Evolutionary conservation across 1,140 invertebrate species (phyloP).

Genomic region (Tetramorium alpestre): DNA sequence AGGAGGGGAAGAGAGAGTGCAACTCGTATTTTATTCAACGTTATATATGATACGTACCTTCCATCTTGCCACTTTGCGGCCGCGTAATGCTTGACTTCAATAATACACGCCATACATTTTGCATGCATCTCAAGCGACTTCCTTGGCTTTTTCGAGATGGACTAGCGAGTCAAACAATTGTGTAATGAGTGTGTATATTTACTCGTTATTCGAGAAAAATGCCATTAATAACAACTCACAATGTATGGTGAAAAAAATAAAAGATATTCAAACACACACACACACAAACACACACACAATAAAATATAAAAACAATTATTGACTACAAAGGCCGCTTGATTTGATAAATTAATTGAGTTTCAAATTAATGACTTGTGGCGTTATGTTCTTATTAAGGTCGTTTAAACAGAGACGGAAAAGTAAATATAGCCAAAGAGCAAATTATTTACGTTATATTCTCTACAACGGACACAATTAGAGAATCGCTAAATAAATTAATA

Average conservation of each 20-base stretch:
- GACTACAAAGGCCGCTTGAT: not conserved
- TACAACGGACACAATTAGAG: not conserved
- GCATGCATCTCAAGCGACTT: constrained; percentile 28
- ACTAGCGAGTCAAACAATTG: constrained; percentile 24
- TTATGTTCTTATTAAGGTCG: not conserved
- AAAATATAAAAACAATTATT: not conserved
- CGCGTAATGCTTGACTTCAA: constrained; percentile 59
- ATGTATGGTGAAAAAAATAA: not conserved
- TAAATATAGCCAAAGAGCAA: not conserved
- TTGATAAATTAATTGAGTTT: constrained; percentile 7
- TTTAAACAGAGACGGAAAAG: not conserved
- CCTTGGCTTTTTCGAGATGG: not conserved
- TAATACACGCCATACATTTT: constrained; percentile 54
- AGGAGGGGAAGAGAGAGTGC: not conserved
- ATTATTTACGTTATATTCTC: not conserved
- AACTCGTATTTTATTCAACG: constrained; percentile 52
- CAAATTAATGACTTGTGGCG: not conserved
- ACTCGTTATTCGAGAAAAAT: constrained; percentile 1
- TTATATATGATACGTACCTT: constrained; percentile 55
- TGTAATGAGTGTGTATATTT: not conserved
- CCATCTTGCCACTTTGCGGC: constrained; percentile 47
- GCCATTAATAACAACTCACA: not conserved
- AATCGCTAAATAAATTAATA: not conserved
- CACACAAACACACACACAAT: too few relatives aligned
- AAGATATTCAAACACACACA: not conserved